Conservation (phyloP, 2,888 invertebrate genomes). For the Brachyptera risi region DNA sequence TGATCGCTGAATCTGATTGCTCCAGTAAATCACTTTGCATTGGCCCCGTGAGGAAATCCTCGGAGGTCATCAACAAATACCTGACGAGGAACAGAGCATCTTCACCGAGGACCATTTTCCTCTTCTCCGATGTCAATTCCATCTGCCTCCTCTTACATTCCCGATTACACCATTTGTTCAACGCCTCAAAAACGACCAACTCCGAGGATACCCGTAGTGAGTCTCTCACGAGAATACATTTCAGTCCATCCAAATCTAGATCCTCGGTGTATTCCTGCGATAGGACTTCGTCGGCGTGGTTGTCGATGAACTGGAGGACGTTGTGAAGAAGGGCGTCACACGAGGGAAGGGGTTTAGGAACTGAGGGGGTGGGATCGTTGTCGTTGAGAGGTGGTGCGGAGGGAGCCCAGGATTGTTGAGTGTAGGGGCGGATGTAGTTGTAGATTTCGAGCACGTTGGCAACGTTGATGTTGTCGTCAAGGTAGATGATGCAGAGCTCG, state of each 20-base stretch:
- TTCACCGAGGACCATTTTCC: conserved; percentile 48
- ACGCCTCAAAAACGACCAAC: conserved; percentile 46
- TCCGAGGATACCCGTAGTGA: conserved; percentile 63
- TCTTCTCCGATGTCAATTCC: conserved; percentile 50
- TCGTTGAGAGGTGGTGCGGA: conserved; percentile 34
- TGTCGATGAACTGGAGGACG: conserved; percentile 61
- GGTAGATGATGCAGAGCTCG: conserved; percentile 60
- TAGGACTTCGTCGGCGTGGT: conserved; percentile 52
- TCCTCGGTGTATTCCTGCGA: conserved; percentile 56
- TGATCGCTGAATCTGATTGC: conserved; percentile 48
- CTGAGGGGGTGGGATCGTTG: conserved; percentile 42
- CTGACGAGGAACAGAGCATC: conserved; percentile 53
- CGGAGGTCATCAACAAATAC: conserved; percentile 61
- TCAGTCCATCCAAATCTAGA: conserved; percentile 59
- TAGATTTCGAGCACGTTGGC: conserved; percentile 63
- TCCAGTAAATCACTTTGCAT: conserved; percentile 53
- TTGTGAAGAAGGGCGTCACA: conserved; percentile 62
- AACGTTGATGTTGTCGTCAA: conserved; percentile 59
- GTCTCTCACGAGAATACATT: conserved; percentile 62
- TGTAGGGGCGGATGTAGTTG: conserved; percentile 44
- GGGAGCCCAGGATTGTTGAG: neutral
- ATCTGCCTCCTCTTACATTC: conserved; percentile 53
- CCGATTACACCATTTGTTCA: conserved; percentile 57
- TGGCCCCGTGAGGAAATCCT: conserved; percentile 58
- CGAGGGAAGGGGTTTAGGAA: conserved; percentile 41